These are phyloP conservation scores for Helicoverpa zea DNA, from an alignment of 1,140 invertebrate species.

Conservation along the genomic window DNA sequence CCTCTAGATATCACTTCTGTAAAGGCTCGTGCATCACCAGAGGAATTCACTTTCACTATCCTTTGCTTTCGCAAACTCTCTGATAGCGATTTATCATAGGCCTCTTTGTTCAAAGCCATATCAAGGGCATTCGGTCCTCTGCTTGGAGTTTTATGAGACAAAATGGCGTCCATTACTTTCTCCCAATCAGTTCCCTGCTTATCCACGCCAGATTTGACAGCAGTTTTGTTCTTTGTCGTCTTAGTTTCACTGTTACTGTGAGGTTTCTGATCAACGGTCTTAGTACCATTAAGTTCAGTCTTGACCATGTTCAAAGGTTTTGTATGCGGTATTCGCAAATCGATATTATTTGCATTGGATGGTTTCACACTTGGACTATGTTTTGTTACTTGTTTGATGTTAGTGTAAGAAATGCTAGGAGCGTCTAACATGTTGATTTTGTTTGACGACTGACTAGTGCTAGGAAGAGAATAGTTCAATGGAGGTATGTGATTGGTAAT, in stretches of 20 bases:
- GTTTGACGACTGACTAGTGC: constrained; percentile 4
- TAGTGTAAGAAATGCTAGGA: not conserved
- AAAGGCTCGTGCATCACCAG: not conserved
- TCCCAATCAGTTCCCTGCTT: constrained; percentile 66
- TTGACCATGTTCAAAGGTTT: constrained; percentile 41
- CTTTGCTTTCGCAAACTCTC: constrained; percentile 16
- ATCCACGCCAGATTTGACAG: not conserved
- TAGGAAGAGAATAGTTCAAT: not conserved
- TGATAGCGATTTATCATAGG: constrained; percentile 53
- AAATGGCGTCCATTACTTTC: constrained; percentile 74
- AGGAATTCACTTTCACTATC: not conserved
- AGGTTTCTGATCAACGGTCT: constrained; percentile 35
- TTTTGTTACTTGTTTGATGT: constrained; percentile 27
- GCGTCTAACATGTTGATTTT: constrained; percentile 13
- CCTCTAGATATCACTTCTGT: not conserved
- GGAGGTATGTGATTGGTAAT: not conserved
- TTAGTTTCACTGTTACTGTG: constrained; percentile 24
- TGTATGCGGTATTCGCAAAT: not conserved
- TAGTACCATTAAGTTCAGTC: constrained; percentile 35
- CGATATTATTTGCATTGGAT: constrained; percentile 8
- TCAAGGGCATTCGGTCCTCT: constrained; percentile 73
- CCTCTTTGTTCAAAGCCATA: constrained; percentile 70
- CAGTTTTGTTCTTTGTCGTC: not conserved
- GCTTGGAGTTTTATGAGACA: constrained; percentile 75
- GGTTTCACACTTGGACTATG: constrained; percentile 20